phyloP scores from a whole-genome alignment of 37 sponge, comb jelly and placozoan species.

The Chondrilla cf. caribensis region DNA sequence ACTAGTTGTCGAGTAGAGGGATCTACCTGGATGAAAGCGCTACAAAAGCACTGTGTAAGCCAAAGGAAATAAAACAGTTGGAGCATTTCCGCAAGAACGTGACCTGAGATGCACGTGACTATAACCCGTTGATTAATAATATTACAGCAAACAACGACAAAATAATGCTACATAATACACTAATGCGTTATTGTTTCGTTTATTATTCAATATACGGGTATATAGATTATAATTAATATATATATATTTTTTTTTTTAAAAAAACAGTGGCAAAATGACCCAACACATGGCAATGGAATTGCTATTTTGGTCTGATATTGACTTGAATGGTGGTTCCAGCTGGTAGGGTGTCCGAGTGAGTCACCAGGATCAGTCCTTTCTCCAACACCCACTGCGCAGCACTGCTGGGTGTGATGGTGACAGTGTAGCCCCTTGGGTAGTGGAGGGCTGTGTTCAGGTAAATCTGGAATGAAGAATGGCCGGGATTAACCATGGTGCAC shows the following conservation, averaged over 20 bases:
- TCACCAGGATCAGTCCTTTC: conserved; percentile 32
- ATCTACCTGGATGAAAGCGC: conserved; percentile 52
- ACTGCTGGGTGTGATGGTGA: conserved; percentile 21
- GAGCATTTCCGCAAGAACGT: too few species aligned
- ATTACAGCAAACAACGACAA: too few species aligned
- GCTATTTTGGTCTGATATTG: conserved; percentile 27
- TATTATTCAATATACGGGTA: not conserved
- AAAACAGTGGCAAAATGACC: too few species aligned
- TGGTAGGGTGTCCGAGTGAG: conserved; percentile 27
- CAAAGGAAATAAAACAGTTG: too few species aligned
- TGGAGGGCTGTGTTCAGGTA: conserved; percentile 71
- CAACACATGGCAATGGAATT: too few species aligned
- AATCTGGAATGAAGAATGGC: conserved; percentile 37
- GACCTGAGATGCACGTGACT: too few species aligned
- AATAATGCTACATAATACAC: too few species aligned
- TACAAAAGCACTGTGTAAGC: too few species aligned
- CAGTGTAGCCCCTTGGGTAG: conserved; percentile 56
- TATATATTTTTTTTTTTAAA: not conserved
- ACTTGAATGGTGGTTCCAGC: conserved; percentile 35
- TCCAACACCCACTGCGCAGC: conserved; percentile 31
- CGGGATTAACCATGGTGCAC: not conserved
- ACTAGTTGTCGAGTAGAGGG: conserved; percentile 53
- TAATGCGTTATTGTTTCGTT: not conserved
- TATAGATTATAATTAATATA: not conserved
- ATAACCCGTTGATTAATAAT: too few species aligned